Percentiles rank a stretch among this genome's conserved stretches.
These are phyloP conservation scores for Ataeniobius toweri DNA, from an alignment of 2,797 vertebrate genomes.

Conservation along the genomic window DNA sequence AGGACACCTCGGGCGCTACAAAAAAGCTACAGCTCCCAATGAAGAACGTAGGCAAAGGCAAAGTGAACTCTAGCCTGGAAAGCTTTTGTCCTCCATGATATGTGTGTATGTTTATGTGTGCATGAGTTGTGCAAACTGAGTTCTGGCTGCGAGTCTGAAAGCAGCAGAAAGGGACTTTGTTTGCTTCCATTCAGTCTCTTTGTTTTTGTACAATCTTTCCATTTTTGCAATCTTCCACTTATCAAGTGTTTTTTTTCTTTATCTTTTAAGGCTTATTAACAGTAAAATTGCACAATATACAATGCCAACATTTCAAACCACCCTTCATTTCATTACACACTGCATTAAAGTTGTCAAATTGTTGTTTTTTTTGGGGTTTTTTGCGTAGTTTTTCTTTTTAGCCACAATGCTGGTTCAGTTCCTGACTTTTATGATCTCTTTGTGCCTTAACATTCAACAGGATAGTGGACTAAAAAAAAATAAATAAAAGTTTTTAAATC, in stretches of 20 bases:
- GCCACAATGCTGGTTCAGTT: not conserved
- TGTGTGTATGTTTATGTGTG: conserved; percentile 47
- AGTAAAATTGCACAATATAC: not conserved
- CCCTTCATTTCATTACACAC: not conserved
- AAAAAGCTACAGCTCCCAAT: conserved; percentile 58
- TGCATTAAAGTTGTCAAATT: not conserved
- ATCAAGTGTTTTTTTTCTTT: not conserved
- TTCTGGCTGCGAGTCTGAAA: conserved; percentile 43
- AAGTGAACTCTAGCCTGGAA: conserved; percentile 70
- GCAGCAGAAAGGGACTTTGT: conserved; percentile 57
- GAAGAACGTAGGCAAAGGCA: conserved; percentile 39
- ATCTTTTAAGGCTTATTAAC: not conserved
- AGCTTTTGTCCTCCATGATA: conserved; percentile 47
- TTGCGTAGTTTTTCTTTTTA: not conserved
- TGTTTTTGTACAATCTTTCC: not conserved
- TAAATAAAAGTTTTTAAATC: not conserved
- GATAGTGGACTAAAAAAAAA: not conserved
- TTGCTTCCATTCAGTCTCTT: conserved; percentile 43
- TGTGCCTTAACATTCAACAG: not conserved
- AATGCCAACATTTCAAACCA: not conserved
- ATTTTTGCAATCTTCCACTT: not conserved
- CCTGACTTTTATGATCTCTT: not conserved
- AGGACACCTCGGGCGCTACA: conserved; percentile 12
- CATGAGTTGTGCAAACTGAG: conserved; percentile 62
- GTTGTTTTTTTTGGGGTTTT: not conserved